phyloP scores from a whole-genome alignment of 2,113 vertebrate species.

The Aegithalos caudatus region DNA sequence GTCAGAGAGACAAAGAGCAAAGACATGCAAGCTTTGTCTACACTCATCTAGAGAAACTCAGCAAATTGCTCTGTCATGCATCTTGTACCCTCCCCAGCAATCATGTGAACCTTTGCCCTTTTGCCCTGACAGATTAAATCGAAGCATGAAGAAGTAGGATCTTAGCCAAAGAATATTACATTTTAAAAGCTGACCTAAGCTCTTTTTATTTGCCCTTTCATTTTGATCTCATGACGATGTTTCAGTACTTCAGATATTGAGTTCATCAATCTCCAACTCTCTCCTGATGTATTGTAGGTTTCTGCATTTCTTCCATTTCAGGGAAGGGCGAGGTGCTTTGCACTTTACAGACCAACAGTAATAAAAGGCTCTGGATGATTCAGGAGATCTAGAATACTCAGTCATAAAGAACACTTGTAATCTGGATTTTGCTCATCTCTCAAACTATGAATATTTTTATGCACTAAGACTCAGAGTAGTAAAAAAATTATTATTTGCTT shows the following conservation, averaged over 20 bases:
- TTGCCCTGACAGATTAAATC: conserved; percentile 69
- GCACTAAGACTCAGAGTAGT: neutral
- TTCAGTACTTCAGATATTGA: conserved; percentile 25
- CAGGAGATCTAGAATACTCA: neutral
- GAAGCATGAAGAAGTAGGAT: conserved; percentile 66
- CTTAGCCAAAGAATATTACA: conserved; percentile 49
- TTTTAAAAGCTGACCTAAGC: conserved; percentile 54
- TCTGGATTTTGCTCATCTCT: neutral
- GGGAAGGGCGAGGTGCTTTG: neutral
- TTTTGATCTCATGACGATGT: conserved; percentile 57
- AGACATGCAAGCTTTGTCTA: conserved; percentile 77
- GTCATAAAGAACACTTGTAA: neutral
- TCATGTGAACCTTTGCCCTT: conserved; percentile 77
- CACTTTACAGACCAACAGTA: neutral
- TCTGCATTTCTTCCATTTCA: neutral
- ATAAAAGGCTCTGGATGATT: neutral
- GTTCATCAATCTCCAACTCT: conserved; percentile 29
- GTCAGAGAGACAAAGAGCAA: conserved; percentile 72
- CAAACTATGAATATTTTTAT: neutral
- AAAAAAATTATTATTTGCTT: neutral
- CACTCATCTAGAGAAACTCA: conserved; percentile 75
- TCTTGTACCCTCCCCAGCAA: conserved; percentile 76
- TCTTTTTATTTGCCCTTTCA: conserved; percentile 53
- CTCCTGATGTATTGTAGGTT: neutral
- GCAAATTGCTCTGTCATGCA: conserved; percentile 90